Evolutionary conservation across 2,797 vertebrate genomes (phyloP).

Genomic region (Heliangelus exortis): DNA sequence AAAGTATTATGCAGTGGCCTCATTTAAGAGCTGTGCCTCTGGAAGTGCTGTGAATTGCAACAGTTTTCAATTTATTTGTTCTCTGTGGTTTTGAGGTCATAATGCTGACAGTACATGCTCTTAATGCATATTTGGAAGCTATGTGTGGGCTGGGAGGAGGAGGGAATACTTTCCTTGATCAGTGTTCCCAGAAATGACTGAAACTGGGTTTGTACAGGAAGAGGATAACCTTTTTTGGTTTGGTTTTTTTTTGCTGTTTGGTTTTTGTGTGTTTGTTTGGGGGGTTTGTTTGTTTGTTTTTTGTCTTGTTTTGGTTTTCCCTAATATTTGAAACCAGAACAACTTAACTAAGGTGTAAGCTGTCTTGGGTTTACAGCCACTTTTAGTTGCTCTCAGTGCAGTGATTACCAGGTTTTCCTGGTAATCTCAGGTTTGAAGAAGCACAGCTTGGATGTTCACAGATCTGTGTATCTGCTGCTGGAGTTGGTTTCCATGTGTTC

Average conservation of each 20-base stretch:
- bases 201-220: neutral
- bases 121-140: neutral
- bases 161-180: neutral
- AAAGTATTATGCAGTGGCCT: neutral
- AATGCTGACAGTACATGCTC: neutral
- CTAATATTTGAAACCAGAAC: neutral
- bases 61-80: neutral
- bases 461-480: fast-evolving
- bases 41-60: neutral
- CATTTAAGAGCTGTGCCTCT: neutral
- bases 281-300: no score
- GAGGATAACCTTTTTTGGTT: neutral
- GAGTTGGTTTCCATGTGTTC: neutral
- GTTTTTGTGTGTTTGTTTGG: no score
- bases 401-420: neutral
- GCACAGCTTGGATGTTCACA: neutral
- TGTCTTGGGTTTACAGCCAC: neutral
- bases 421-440: neutral
- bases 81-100: neutral
- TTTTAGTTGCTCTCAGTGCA: neutral
- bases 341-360: neutral
- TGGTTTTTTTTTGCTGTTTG: neutral
- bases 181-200: conserved; percentile 7
- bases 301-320: neutral
- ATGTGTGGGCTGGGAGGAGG: neutral